A percentile compares a stretch with the other conserved stretches of the same genome.
phyloP scores from a whole-genome alignment of 1,140 invertebrate species.

The Musca domestica region DNA sequence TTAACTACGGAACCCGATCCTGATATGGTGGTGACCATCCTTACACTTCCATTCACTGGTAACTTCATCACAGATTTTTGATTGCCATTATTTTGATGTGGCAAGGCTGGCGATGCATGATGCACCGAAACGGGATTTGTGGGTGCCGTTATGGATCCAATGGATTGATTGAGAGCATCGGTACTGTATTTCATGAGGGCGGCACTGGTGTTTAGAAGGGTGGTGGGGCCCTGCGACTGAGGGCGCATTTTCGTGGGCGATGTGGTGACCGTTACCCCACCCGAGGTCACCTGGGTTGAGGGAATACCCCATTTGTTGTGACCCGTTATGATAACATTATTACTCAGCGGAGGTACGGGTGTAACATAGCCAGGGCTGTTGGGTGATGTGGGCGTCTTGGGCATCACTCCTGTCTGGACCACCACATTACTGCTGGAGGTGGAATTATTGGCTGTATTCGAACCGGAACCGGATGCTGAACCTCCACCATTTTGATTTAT shows the following conservation, averaged over 20 bases:
- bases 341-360: constrained; percentile 49
- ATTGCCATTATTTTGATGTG: constrained; percentile 45
- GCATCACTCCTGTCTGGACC: constrained; percentile 33
- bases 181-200: constrained; percentile 51
- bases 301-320: constrained; percentile 57
- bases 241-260: constrained; percentile 58
- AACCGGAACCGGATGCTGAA: constrained; percentile 31
- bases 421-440: constrained; percentile 38
- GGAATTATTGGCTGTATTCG: constrained; percentile 39
- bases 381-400: constrained; percentile 38
- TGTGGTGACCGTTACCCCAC: constrained; percentile 66
- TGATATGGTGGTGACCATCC: background rate
- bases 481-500: constrained; percentile 57
- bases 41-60: constrained; percentile 48
- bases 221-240: constrained; percentile 56
- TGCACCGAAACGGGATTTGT: constrained; percentile 50
- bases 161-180: constrained; percentile 51
- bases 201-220: constrained; percentile 50
- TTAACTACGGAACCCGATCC: too few relatives aligned
- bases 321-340: constrained; percentile 55
- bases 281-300: constrained; percentile 57
- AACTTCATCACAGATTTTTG: constrained; percentile 53
- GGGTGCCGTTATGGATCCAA: constrained; percentile 31
- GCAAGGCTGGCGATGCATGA: constrained; percentile 50
- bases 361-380: constrained; percentile 44